phyloP scores from a whole-genome alignment of 2,888 invertebrate species.

The Thecocarcelia acutangulata region DNA sequence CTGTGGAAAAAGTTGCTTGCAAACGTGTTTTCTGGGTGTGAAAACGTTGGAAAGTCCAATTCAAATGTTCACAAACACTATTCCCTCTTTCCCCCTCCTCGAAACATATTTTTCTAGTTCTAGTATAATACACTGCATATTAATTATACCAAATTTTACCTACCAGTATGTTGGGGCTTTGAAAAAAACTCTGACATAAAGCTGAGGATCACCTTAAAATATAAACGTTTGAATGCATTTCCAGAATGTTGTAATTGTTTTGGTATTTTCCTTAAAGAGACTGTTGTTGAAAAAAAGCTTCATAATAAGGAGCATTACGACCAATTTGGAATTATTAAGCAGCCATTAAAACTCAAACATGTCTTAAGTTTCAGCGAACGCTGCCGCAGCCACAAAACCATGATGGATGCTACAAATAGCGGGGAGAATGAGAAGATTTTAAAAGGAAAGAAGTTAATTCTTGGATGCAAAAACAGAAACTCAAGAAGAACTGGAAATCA shows the following conservation, averaged over 20 bases:
- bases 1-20: no score
- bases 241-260: slow-evolving; percentile 60
- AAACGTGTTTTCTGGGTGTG: no score
- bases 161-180: no score
- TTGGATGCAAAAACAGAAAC: neutral
- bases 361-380: slow-evolving; percentile 53
- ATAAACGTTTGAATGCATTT: neutral
- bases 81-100: no score
- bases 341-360: slow-evolving; percentile 70
- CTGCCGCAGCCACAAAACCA: slow-evolving; percentile 16
- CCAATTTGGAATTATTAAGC: slow-evolving; percentile 71
- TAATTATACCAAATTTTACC: no score
- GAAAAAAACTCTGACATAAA: no score
- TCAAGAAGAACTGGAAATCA: neutral
- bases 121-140: no score
- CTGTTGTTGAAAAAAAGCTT: neutral
- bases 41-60: no score
- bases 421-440: slow-evolving; percentile 6
- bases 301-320: slow-evolving; percentile 70
- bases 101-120: no score
- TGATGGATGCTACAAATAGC: slow-evolving; percentile 29
- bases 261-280: slow-evolving; percentile 58
- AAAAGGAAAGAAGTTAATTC: slow-evolving; percentile 43
- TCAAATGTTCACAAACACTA: no score
- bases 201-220: neutral